Percentiles rank a stretch among this genome's conserved stretches.
These are phyloP conservation scores for Anarhynchus alexandrinus DNA, from an alignment of 2,113 vertebrate genomes.

Conservation along the genomic window DNA sequence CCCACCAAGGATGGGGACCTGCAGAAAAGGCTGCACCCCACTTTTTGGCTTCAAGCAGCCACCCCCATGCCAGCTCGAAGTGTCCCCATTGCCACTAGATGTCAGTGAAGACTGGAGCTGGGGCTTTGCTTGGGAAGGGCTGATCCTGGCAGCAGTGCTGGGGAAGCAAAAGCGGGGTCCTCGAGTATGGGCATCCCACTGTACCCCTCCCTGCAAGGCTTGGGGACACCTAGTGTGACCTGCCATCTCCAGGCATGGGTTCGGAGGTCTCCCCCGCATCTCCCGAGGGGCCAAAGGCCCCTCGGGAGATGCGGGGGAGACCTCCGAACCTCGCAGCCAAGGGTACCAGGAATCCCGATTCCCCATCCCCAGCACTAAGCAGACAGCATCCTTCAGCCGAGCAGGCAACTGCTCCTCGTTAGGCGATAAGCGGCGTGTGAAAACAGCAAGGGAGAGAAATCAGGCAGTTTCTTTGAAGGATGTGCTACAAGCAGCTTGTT, in stretches of 20 bases:
- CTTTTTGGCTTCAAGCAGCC: background rate
- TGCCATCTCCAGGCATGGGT: background rate
- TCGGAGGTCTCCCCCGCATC: too few relatives aligned
- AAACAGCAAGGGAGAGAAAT: background rate
- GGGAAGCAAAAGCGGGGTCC: background rate
- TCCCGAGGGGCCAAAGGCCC: background rate
- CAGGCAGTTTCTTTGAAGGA: background rate
- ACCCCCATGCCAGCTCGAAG: background rate
- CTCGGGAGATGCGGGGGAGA: background rate
- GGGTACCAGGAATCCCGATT: accelerated
- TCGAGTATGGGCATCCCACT: background rate
- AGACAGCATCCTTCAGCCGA: background rate
- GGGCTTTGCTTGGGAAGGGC: background rate
- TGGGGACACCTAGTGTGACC: background rate
- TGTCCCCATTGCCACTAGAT: conserved; percentile 60
- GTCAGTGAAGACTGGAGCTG: conserved; percentile 66
- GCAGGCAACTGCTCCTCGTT: background rate
- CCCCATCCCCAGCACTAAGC: background rate
- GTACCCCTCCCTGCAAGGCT: background rate
- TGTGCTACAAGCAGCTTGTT: background rate
- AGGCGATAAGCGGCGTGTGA: accelerated
- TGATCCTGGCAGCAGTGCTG: background rate
- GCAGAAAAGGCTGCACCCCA: background rate
- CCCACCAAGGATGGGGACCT: background rate
- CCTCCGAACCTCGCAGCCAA: background rate